Evolutionary conservation across 2,888 invertebrate genomes (phyloP), one percentile per base, ranked within the genome.

Genomic region (Conistra vaccinii): DNA sequence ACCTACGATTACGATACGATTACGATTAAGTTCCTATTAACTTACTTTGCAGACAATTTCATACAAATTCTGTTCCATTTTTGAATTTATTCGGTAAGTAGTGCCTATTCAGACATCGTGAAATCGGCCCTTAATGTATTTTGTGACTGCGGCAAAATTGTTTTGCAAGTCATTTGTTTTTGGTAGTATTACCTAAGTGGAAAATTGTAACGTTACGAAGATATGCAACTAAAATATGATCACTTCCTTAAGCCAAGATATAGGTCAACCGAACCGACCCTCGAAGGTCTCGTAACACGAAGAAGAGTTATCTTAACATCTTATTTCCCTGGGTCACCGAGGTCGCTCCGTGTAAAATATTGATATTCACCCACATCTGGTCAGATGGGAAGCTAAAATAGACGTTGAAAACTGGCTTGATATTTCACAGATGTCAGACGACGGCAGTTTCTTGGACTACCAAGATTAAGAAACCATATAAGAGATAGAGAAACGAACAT

Each of bases 311-410:
- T 69, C 42, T 14, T 7, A 35, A 26, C 51, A 53, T 63, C 73
- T 63, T 72, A 58, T 35, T 63, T 80, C 6, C 51, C 3, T 42
- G 48, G 63, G 42, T 73, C 51, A 17, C 35, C n/a, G 58, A 72
- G 12, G 26, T 72, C 23, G 2, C 23, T 45, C 14, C 17, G 14
- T 58, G 23, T 72, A 72, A 77, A 80, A 58, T 77, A 77, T 79
- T 78, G 79, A 69, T 60, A 69, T n/a, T 60, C 51, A 29, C 26
- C 23, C 70, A 20, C 76, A 79, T 60, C 79, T 69, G 79, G 73
- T 60, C 58, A 73, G 20, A 58, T 39, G 9, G 20, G 45, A 60
- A 60, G 20, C 51, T 45, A 23, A 53, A 69, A 53, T 45, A n/a
- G 10, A 69, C 9, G 69, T 79, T 7, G 10, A 6, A 35, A 79